A percentile compares a stretch with the other conserved stretches of the same genome.
phyloP scores from a whole-genome alignment of 2,113 vertebrate species.

The Edolisoma coerulescens region DNA sequence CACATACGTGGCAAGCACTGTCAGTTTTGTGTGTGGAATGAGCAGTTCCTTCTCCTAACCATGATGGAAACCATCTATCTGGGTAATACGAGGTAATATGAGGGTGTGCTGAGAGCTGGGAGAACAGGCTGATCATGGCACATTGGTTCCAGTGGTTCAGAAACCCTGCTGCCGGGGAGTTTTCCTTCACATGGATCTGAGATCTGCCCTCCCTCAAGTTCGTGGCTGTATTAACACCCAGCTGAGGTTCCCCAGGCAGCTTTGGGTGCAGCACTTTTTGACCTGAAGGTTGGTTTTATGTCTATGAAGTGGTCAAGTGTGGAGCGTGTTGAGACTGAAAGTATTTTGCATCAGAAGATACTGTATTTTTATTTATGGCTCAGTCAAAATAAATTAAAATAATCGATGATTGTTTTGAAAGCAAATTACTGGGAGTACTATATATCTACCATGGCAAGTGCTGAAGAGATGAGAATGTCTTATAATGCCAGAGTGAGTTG shows the following conservation, averaged over 20 bases:
- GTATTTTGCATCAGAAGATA: neutral
- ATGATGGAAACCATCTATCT: too few relatives aligned
- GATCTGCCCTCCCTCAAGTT: neutral
- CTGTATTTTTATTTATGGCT: conserved; percentile 20
- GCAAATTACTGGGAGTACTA: neutral
- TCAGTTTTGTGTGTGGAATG: neutral
- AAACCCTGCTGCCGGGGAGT: neutral
- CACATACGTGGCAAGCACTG: neutral
- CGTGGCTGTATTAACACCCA: neutral
- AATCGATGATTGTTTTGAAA: conserved; percentile 17
- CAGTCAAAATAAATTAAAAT: conserved; percentile 31
- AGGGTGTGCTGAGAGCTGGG: neutral
- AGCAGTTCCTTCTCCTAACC: neutral
- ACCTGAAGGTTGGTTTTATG: neutral
- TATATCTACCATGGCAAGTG: neutral
- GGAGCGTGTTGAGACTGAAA: neutral
- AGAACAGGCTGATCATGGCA: neutral
- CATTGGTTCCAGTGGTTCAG: neutral
- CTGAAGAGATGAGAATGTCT: neutral
- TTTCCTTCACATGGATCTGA: neutral
- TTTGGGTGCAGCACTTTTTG: neutral
- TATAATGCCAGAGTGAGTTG: neutral
- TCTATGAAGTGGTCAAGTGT: neutral
- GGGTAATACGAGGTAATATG: accelerated
- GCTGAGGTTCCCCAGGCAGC: neutral